Base-by-base conservation (phyloP, 2,797 vertebrate genomes). In the Betta splendens region DNA sequence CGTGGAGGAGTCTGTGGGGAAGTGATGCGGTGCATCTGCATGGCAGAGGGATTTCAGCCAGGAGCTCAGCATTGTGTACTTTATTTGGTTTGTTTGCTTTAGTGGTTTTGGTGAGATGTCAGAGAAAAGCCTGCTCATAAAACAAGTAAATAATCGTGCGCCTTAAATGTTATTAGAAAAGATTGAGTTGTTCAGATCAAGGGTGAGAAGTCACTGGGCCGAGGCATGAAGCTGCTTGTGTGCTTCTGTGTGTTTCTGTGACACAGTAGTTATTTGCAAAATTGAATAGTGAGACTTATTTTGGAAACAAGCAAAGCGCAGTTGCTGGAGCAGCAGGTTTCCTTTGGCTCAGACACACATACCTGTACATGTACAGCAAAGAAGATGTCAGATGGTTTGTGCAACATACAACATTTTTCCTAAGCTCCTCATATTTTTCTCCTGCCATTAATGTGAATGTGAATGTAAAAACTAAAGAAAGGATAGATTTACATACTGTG, bases 21-120 rank as follows among this genome's bases (percentile, higher is more conserved):
- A 20, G 50, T 36, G 56, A 58, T 65, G 20, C 43, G 13, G n/a
- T 48, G 46, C 16, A 35, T 74, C 80, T 57, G 54, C 73, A 63
- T 64, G 55, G 55, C 38, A 29, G 38, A 50, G 35, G 37, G 44
- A 75, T 73, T 68, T 45, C 50, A 56, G 72, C 67, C 73, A 13
- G 49, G 22, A 63, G 20, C 15, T 20, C 26, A 38, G 28, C 23
- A 13, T 36, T 56, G 17, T 18, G 33, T 15, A 12, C 40, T 73
- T 68, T 67, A 45, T 79, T 68, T 18, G 35, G 46, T 79, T 63
- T 72, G 31, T 52, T 68, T 75, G 52, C 56, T 56, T 11, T 28
- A 13, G 38, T 2, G 6, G 17, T 64, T 61, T 58, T 22, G 26
- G 25, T 56, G 16, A 20, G 17, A 69, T 35, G 23, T 47, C 35